Percentiles rank a stretch among this genome's conserved stretches.
Conservation (phyloP, 2,888 invertebrate genomes). For the Bursaphelenchus okinawaensis region DNA sequence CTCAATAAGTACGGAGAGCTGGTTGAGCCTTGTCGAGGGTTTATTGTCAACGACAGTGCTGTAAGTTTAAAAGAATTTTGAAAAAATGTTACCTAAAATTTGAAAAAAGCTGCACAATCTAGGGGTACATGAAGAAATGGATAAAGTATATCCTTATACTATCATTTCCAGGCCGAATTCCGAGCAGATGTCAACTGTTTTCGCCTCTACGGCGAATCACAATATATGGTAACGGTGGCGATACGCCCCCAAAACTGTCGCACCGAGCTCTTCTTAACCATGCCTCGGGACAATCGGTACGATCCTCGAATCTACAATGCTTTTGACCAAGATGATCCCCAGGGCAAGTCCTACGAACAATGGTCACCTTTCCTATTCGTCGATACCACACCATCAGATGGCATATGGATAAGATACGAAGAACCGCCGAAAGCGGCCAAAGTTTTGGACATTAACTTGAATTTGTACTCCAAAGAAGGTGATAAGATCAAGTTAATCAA, state of each 20-base stretch:
- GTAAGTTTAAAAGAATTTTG: not conserved
- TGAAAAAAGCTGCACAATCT: no score
- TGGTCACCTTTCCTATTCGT: slow-evolving; percentile 42
- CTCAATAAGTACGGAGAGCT: slow-evolving; percentile 16
- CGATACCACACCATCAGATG: slow-evolving; percentile 3
- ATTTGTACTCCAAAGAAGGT: not conserved
- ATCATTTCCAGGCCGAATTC: slow-evolving; percentile 29
- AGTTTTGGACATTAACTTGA: slow-evolving; percentile 7
- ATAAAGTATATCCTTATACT: no score
- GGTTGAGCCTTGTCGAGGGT: slow-evolving; percentile 26
- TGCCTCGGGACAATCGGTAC: slow-evolving; percentile 26
- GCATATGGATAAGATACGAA: slow-evolving; percentile 12
- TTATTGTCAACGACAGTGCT: slow-evolving; percentile 12
- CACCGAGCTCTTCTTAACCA: slow-evolving; percentile 21
- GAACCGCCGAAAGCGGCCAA: slow-evolving; percentile 1
- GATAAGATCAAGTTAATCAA: not conserved
- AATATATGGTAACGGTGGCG: slow-evolving; percentile 37
- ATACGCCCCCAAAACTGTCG: slow-evolving; percentile 38
- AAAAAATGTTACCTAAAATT: no score
- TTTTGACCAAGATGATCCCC: not conserved
- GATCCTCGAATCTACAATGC: slow-evolving; percentile 23
- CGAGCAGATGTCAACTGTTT: slow-evolving; percentile 38
- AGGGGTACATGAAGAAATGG: no score
- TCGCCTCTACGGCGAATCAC: slow-evolving; percentile 33
- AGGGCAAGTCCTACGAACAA: not conserved